Evolutionary conservation across 2,888 invertebrate genomes (phyloP).

Genomic region (Hoplodrina blanda): DNA sequence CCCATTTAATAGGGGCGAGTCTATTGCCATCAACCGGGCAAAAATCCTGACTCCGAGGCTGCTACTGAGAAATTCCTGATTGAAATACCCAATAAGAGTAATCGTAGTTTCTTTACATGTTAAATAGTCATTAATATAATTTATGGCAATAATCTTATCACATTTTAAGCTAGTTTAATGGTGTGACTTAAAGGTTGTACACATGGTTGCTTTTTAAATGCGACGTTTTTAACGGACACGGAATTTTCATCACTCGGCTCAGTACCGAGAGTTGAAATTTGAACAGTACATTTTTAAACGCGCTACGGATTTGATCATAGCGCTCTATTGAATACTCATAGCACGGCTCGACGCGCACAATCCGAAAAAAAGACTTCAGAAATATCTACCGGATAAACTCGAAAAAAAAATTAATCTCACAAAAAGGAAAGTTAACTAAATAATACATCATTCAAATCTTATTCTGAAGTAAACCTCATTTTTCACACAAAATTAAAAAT

Average conservation of each 20-base stretch:
- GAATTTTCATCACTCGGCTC: not conserved
- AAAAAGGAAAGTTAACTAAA: not conserved
- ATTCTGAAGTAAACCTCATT: conserved; percentile 7
- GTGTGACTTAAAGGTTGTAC: not conserved
- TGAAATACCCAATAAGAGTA: too few relatives aligned
- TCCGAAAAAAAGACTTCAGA: not conserved
- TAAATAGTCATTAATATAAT: too few relatives aligned
- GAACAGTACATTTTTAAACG: not conserved
- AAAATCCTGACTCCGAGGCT: too few relatives aligned
- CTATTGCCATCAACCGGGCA: too few relatives aligned
- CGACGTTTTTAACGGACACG: not conserved
- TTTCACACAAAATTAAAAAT: conserved; percentile 49
- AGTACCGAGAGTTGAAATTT: not conserved
- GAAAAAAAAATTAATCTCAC: not conserved
- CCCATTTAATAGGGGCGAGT: too few relatives aligned
- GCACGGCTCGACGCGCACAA: not conserved
- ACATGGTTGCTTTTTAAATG: not conserved
- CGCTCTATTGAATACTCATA: not conserved
- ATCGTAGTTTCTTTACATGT: too few relatives aligned
- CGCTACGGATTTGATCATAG: not conserved
- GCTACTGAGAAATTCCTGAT: too few relatives aligned
- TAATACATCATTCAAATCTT: conserved; percentile 15
- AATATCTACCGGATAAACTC: not conserved
- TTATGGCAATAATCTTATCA: not conserved
- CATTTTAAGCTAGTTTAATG: not conserved